phyloP scores from a whole-genome alignment of 2,888 invertebrate species.

The Prionchulus punctatus region DNA sequence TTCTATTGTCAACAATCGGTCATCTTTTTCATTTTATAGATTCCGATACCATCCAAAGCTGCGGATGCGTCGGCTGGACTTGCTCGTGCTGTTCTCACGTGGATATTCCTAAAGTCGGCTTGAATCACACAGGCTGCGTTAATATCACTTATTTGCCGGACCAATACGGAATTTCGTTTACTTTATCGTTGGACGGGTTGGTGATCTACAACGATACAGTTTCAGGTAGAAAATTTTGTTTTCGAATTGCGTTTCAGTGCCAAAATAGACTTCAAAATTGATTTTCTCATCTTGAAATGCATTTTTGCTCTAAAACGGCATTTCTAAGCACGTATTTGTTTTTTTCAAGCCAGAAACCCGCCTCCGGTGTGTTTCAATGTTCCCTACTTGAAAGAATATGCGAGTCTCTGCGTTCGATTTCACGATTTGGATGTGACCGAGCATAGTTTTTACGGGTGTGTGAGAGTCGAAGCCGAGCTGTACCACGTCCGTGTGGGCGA shows the following conservation, averaged over 20 bases:
- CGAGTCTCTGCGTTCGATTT: slow-evolving; percentile 31
- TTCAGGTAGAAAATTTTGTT: slow-evolving; percentile 28
- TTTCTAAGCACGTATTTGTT: slow-evolving; percentile 4
- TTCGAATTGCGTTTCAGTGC: too few relatives aligned
- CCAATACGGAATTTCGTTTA: slow-evolving; percentile 31
- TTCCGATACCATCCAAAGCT: slow-evolving; percentile 17
- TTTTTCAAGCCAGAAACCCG: slow-evolving; percentile 31
- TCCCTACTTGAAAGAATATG: slow-evolving; percentile 31
- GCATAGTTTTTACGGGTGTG: slow-evolving; percentile 29
- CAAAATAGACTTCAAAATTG: too few relatives aligned
- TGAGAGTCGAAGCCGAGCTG: slow-evolving; percentile 29
- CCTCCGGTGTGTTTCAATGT: slow-evolving; percentile 35
- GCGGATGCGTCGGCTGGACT: slow-evolving; percentile 22
- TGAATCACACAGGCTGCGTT: slow-evolving; percentile 27
- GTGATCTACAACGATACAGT: slow-evolving; percentile 30
- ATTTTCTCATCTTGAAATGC: too few relatives aligned
- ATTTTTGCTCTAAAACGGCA: too few relatives aligned
- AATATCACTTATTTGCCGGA: slow-evolving; percentile 34
- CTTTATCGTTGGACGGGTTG: slow-evolving; percentile 30
- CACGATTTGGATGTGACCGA: slow-evolving; percentile 25
- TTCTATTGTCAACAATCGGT: too few relatives aligned
- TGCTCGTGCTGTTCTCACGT: slow-evolving; percentile 31
- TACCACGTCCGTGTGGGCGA: slow-evolving; percentile 24
- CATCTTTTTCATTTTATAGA: too few relatives aligned
- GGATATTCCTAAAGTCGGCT: slow-evolving; percentile 18